Percentiles rank a stretch among this genome's conserved stretches.
Evolutionary conservation across 2,888 invertebrate genomes (phyloP).

Genomic region (Syrista parreyssii): DNA sequence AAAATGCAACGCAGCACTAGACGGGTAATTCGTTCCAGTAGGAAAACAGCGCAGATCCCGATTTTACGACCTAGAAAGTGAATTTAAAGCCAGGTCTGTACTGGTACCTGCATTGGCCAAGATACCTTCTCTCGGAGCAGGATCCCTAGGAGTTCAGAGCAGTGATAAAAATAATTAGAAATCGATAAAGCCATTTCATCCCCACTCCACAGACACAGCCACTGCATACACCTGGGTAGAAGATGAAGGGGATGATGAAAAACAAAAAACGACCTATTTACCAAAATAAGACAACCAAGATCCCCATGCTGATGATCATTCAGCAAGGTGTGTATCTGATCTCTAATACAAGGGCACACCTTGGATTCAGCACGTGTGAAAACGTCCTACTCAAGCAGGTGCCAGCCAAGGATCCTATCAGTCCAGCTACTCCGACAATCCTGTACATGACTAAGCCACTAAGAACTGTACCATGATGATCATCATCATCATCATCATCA

Average conservation of each 20-base stretch:
- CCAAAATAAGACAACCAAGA: not conserved
- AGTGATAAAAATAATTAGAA: constrained; percentile 26
- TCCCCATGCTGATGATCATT: not conserved
- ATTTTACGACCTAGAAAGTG: constrained; percentile 63
- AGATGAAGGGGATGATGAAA: not conserved
- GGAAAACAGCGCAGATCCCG: constrained; percentile 35
- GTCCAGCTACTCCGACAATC: not conserved
- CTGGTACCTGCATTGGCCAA: constrained; percentile 9
- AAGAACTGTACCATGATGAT: not conserved
- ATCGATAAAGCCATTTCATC: constrained; percentile 2
- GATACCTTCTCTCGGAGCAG: constrained; percentile 10
- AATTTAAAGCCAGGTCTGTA: constrained; percentile 42
- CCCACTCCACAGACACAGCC: not conserved
- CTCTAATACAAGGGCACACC: not conserved
- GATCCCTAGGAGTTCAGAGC: constrained; percentile 10
- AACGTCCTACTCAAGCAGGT: not conserved
- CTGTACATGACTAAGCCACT: not conserved
- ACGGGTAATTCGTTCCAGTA: constrained; percentile 43
- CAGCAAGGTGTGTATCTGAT: not conserved
- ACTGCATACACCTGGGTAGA: not conserved
- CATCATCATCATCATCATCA: too few relatives aligned
- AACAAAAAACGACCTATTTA: not conserved
- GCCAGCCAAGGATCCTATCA: not conserved
- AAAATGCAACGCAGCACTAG: not conserved
- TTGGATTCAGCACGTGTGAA: not conserved